Base-by-base conservation (phyloP, 2,888 invertebrate species). In the Ormyrus labotus region DNA sequence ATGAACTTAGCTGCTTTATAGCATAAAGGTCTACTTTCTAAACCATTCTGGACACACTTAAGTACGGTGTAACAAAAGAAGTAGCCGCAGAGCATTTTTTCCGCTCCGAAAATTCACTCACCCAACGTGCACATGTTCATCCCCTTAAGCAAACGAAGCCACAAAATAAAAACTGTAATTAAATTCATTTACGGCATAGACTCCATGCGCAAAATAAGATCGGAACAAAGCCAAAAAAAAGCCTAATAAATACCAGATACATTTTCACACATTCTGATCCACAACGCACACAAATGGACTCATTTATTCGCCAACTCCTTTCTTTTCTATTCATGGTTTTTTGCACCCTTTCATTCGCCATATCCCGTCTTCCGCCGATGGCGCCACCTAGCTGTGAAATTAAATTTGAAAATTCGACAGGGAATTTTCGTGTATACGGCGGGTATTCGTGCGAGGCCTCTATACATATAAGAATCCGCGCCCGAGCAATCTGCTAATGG, bases 401-500 rank as follows among this genome's bases (percentile, higher is more conserved):
- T 65, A 71, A 67, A 60, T 71, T 78, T 71, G 10, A 78, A 51
- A 58, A 60, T 71, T 65, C 47, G 50, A 60, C 53, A 50, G 34
- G 61, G 45, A 61, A 64, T 58, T 71, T 55, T 19, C 8, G 70
- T 57, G 47, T 57, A 50, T 50, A 34, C 61, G 47, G 11, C 50
- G 48, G 19, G 10, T 6, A 50, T 55, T 58, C 34, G 61, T 13
- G 50, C 34, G 47, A 2, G 6, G 48, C 11, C 2, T 19, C 19
- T 19, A 19, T 19, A 19, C 19, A 19, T 51, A 58, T 13, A 78
- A 72, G 57, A 78, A 78, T 72, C 13, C 58, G 64, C 55, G 50
- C 19, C 19, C 57, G 73, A 51, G 63, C 68, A 79, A 79, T 79
- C 68, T 79, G 63, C 63, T 79, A 79, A 73, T 73, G 63, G 73